These are phyloP conservation scores for Trididemnum miniatum DNA, from an alignment of 23 tunicate species.

Conservation along the genomic window DNA sequence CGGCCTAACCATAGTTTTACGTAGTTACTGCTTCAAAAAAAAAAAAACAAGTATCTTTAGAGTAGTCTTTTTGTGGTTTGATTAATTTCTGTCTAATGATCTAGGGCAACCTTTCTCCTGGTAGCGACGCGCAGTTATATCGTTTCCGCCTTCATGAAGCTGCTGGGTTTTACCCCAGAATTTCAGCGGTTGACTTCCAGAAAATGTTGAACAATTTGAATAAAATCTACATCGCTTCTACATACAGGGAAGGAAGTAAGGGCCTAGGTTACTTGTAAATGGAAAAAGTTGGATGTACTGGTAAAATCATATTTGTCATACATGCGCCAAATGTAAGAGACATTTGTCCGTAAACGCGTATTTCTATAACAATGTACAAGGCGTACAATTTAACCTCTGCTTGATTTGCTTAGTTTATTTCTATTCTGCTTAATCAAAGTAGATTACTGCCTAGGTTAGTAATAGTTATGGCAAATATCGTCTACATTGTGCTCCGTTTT, in stretches of 20 bases:
- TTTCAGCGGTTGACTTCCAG: slow-evolving; percentile 78
- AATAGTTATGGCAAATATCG: no score
- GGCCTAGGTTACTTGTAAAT: no score
- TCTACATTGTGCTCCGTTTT: no score
- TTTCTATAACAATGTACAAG: no score
- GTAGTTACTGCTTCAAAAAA: no score
- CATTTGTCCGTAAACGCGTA: neutral
- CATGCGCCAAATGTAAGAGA: neutral
- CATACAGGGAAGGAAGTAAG: slow-evolving; percentile 61
- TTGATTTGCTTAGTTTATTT: no score
- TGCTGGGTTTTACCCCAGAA: slow-evolving; percentile 64
- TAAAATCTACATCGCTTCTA: slow-evolving; percentile 60
- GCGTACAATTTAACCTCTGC: no score
- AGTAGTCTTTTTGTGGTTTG: no score
- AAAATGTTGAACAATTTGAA: slow-evolving; percentile 63
- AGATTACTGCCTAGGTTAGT: no score
- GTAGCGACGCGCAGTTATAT: slow-evolving; percentile 32
- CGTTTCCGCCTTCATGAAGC: slow-evolving; percentile 84
- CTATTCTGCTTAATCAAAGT: no score
- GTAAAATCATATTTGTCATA: neutral
- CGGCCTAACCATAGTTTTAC: neutral
- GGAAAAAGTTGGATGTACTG: neutral
- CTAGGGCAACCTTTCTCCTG: slow-evolving; percentile 38
- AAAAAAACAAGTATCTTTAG: no score
- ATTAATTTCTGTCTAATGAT: no score